Conservation (phyloP, 2,797 vertebrate species). For the Onychomys arenicola region DNA sequence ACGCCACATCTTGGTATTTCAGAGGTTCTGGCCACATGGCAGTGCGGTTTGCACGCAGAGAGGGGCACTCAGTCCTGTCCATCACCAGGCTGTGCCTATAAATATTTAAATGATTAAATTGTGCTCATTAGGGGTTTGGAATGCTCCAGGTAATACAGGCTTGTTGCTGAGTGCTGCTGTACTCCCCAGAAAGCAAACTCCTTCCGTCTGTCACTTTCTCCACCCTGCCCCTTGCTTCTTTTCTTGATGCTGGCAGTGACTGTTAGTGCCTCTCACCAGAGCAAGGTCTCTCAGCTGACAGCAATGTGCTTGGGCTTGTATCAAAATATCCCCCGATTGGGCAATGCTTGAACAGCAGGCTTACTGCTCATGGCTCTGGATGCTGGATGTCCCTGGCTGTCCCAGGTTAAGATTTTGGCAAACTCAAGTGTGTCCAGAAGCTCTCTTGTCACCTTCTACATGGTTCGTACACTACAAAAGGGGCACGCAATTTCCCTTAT, state of each 20-base stretch:
- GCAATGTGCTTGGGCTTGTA: not conserved
- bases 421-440: not conserved
- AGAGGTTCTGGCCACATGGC: constrained; percentile 57
- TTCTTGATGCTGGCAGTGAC: not conserved
- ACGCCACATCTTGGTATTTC: not conserved
- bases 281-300: not conserved
- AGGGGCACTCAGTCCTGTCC: constrained; percentile 10
- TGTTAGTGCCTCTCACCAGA: not conserved
- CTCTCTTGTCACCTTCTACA: not conserved
- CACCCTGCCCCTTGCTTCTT: not conserved
- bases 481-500: not conserved
- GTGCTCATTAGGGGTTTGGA: constrained; percentile 18
- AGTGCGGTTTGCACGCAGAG: not conserved
- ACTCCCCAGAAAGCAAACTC: constrained; percentile 16
- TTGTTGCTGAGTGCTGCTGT: not conserved
- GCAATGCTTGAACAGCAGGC: not conserved
- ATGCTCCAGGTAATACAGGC: not conserved
- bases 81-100: constrained; percentile 26
- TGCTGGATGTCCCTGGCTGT: too few species aligned
- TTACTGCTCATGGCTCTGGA: not conserved
- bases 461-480: not conserved
- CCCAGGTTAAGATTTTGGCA: not conserved
- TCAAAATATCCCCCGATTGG: not conserved
- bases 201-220: not conserved
- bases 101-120: constrained; percentile 63